Percentiles rank a stretch among this genome's conserved stretches.
Conservation (phyloP, 2,113 vertebrate species). For the Siniperca chuatsi region DNA sequence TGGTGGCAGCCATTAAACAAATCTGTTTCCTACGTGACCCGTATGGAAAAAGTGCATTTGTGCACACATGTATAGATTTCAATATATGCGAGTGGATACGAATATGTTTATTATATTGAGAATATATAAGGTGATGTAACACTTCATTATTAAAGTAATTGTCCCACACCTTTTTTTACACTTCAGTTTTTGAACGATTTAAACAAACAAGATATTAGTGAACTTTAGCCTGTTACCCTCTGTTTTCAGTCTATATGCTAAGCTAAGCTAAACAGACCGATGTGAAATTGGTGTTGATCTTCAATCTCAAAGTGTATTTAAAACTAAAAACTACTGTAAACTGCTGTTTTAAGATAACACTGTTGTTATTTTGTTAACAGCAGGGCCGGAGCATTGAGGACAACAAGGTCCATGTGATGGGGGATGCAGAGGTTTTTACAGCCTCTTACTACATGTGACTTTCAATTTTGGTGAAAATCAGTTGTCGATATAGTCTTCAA, state of each 20-base stretch:
- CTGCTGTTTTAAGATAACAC: no score
- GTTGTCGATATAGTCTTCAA: no score
- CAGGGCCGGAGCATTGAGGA: neutral
- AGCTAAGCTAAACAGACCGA: neutral
- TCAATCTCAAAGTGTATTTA: no score
- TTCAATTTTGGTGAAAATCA: neutral
- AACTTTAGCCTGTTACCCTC: no score
- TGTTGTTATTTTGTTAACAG: neutral
- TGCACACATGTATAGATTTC: neutral
- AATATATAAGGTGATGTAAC: neutral
- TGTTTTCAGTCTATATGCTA: neutral
- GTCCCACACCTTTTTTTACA: no score
- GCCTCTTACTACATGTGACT: neutral
- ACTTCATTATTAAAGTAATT: neutral
- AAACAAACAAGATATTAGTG: neutral
- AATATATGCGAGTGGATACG: neutral
- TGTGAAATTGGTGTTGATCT: neutral
- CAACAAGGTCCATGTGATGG: no score
- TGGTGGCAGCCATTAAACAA: neutral
- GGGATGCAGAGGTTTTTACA: neutral
- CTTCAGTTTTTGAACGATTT: neutral
- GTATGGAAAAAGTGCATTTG: neutral
- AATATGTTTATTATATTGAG: neutral
- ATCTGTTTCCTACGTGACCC: neutral
- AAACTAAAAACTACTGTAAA: no score